Percentiles rank a stretch among this genome's conserved stretches.
These are phyloP conservation scores for Lagocephalus sceleratus DNA, from an alignment of 2,797 vertebrate species.

Conservation along the genomic window DNA sequence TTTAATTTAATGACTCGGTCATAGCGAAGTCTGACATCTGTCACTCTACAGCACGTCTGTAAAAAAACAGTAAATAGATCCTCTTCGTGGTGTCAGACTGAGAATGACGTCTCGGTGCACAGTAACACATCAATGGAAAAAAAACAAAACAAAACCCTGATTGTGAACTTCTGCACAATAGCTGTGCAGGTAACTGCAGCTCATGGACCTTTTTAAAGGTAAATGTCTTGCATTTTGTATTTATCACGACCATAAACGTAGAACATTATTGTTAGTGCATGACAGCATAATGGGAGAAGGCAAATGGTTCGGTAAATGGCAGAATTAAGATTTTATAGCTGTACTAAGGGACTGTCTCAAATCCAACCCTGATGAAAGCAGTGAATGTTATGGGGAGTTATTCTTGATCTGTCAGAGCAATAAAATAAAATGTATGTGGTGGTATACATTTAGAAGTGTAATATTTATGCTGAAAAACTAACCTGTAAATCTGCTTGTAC, in stretches of 20 bases:
- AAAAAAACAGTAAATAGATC: constrained; percentile 6
- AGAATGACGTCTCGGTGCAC: neutral
- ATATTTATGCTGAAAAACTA: constrained; percentile 27
- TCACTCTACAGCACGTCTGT: neutral
- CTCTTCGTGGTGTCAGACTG: neutral
- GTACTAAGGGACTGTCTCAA: neutral
- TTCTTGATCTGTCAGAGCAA: constrained; percentile 22
- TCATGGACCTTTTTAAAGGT: neutral
- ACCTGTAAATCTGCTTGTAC: constrained; percentile 16
- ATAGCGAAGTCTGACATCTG: neutral
- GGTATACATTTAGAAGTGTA: neutral
- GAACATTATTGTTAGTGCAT: constrained; percentile 1
- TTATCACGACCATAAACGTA: neutral
- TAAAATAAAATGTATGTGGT: constrained; percentile 11
- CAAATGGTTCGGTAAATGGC: constrained; percentile 11
- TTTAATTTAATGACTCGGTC: neutral
- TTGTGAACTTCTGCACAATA: neutral
- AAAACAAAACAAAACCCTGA: constrained; percentile 8
- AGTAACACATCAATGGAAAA: constrained; percentile 1
- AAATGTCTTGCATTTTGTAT: neutral
- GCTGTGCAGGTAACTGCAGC: constrained; percentile 10
- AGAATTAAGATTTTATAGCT: constrained; percentile 3
- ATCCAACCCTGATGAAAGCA: constrained; percentile 3
- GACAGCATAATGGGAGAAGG: neutral
- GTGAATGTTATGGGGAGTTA: constrained; percentile 22